Evolutionary conservation across 2,113 vertebrate species (phyloP), one percentile per base, ranked within the genome.

Genomic region (Poeciliopsis retropinna): DNA sequence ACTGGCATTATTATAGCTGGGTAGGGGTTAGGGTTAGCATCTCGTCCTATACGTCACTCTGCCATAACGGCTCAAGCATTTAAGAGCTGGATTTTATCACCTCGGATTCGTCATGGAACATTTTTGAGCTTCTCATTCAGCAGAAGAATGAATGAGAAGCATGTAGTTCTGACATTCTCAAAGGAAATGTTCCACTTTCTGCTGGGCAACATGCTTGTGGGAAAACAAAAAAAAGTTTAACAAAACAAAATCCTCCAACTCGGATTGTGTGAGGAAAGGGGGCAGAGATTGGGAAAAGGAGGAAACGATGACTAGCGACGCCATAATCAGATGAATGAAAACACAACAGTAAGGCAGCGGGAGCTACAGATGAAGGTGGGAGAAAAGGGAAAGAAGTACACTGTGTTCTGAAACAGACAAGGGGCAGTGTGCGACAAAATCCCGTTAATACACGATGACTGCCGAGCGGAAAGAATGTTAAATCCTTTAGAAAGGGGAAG

Each of bases 381-480:
- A 11, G 57, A 44, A 51, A 75, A 47, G 28, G 30, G 34, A 31
- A 63, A 13, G 29, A 27, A 69, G 74, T 27, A 51, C 54, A 51
- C 64, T 17, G 69, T 81, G 76, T 71, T 85, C 75, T 57, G 82
- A 89, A 81, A 88, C 77, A 89, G 78, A 79, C 79, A 72, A 80
- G 86, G 75, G 85, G 85, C 72, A 64, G 77, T 37, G 63, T 86
- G 85, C 89, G 87, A 93, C 91, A 92, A 93, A 94, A 91, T 19
- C 78, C 61, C 60, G 75, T 81, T 91, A 92, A 92, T 89, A 81
- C 87, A 86, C 80, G 77, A 70, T 83, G 90, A 94, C 90, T 83
- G 86, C 85, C 70, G 30, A 91, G 91, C 81, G 88, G 93, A 95
- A 94, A 93, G 92, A 95, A 94, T 94, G 91, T 92, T 90, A 92